Base-by-base conservation (phyloP, 2,888 invertebrate species). In the Lymantria monacha region DNA sequence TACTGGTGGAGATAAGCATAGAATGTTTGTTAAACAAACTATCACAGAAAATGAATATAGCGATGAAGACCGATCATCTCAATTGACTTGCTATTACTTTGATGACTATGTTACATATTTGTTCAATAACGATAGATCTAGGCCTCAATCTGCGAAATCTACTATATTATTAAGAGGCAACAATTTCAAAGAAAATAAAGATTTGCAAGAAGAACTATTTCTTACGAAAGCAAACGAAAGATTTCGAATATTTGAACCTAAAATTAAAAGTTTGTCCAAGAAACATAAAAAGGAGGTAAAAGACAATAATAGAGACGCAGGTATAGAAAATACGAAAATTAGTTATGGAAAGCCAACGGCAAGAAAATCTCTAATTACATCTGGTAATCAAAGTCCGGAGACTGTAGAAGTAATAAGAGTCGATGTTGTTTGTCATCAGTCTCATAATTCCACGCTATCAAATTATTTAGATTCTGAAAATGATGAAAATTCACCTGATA, bases 371-470 rank as follows among this genome's bases (percentile, higher is more conserved):
- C 72, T 92, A 0, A 91, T 89, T 0, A 87, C 91, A 59, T 89
- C 91, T 0, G 79, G 89, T 43, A 70, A 83, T 9, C 86, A 84
- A 56, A 91, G 88, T 57, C 91, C 91, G 8, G 90, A 91, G 55
- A 90, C 91, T 0, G 79, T 90, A 9, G 91, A 92, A 72, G 83
- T 92, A 1, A 91, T 92, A 15, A 76, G 92, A 69, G 91, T 92
- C 0, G 92, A 92, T 55, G 90, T 92, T 8, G 85, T 91, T 9
- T 85, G 88, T 54, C 86, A 87, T 59, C 74, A 81, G 55, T 77
- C 70, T 46, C 63, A 63, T 37, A 76, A 68, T 41, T 58, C 73
- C 0, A 57, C 70, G 11, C 36, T 44, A 33, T 81, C 81, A 2
- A 77, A 81, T 45, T 72, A 68, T 41, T 81, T 83, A 14, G 79